Conservation (phyloP, 2,888 invertebrate genomes). For the Lamellibrachia columna region DNA sequence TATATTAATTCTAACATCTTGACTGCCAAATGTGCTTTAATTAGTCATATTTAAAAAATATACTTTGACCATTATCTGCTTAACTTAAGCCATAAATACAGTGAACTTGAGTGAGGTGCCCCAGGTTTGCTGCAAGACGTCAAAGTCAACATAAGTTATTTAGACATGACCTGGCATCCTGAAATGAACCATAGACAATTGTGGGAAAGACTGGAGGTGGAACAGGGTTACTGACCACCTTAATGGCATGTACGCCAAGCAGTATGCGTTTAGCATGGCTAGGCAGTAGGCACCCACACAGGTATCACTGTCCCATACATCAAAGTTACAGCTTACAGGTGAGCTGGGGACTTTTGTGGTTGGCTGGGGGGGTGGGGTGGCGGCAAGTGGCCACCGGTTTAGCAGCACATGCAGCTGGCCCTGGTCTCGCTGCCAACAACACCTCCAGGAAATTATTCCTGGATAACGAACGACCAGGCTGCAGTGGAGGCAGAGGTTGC, state of each 20-base stretch:
- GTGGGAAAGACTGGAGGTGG: not conserved
- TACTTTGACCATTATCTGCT: too few relatives aligned
- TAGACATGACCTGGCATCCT: not conserved
- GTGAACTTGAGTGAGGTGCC: not conserved
- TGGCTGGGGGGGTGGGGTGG: not conserved
- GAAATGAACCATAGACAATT: not conserved
- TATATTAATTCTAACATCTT: too few relatives aligned
- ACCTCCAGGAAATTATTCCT: slow-evolving; percentile 6
- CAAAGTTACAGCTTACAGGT: not conserved
- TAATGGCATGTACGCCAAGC: not conserved
- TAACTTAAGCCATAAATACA: not conserved
- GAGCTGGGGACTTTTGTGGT: not conserved
- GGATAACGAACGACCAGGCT: not conserved
- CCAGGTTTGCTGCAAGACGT: not conserved
- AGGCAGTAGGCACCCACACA: not conserved
- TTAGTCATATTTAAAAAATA: too few relatives aligned
- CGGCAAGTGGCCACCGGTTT: not conserved
- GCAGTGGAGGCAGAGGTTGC: not conserved
- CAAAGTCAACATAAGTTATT: not conserved
- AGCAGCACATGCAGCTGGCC: slow-evolving; percentile 16
- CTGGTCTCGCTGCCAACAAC: not conserved
- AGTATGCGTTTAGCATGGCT: not conserved
- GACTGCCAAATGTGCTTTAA: too few relatives aligned
- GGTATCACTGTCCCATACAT: not conserved
- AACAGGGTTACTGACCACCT: not conserved